Conservation (phyloP, 2,888 invertebrate genomes). For the Dasypolia templi region DNA sequence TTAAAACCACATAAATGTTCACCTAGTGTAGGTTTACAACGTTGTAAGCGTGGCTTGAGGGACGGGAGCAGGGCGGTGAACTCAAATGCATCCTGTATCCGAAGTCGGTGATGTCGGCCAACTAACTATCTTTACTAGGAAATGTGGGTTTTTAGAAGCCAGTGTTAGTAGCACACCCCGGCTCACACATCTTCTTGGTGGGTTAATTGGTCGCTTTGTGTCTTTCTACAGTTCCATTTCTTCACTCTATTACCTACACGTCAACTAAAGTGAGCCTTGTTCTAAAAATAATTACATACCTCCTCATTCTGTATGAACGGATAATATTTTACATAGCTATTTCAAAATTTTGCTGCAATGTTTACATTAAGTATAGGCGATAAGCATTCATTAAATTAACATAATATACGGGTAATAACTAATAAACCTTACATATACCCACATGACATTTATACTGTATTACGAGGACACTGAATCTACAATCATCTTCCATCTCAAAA, state of each 20-base stretch:
- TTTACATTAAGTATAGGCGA: conserved; percentile 75
- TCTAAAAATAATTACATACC: conserved; percentile 68
- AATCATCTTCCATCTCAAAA: conserved; percentile 70
- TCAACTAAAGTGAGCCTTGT: conserved; percentile 69
- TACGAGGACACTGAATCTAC: conserved; percentile 79
- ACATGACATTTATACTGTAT: conserved; percentile 79
- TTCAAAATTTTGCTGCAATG: conserved; percentile 75
- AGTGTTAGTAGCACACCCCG: conserved; percentile 83
- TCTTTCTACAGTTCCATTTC: conserved; percentile 70
- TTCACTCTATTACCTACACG: conserved; percentile 62
- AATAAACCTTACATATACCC: conserved; percentile 83
- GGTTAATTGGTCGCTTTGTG: conserved; percentile 81
- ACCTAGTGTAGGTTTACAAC: conserved; percentile 82
- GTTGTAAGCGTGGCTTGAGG: conserved; percentile 69
- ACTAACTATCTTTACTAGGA: conserved; percentile 84
- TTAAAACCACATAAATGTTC: conserved; percentile 83
- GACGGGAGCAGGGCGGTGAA: conserved; percentile 83
- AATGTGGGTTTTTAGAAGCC: conserved; percentile 88
- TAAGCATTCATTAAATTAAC: conserved; percentile 79
- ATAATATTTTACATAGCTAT: conserved; percentile 72
- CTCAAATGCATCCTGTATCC: conserved; percentile 87
- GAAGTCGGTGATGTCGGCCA: conserved; percentile 83
- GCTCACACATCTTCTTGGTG: conserved; percentile 80
- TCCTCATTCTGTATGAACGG: conserved; percentile 62
- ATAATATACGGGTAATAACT: conserved; percentile 86